phyloP scores from a whole-genome alignment of 2,888 invertebrate genomes.

The Dysmachus trigonus region DNA sequence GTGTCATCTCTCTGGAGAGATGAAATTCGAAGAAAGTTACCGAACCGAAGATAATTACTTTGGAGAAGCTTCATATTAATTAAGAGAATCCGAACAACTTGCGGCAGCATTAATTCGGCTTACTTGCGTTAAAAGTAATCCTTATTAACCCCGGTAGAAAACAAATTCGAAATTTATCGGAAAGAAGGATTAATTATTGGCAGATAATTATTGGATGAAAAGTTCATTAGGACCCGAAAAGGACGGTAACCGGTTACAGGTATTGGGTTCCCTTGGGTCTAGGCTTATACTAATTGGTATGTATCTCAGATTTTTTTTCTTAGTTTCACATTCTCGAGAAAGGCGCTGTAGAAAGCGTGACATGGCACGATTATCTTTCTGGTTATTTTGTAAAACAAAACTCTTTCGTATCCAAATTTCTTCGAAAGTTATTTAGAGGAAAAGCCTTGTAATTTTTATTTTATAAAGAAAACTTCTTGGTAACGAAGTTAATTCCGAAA shows the following conservation, averaged over 20 bases:
- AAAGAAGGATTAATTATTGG: slow-evolving; percentile 17
- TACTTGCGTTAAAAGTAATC: neutral
- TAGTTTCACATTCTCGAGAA: neutral
- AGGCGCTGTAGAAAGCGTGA: neutral
- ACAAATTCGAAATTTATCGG: neutral
- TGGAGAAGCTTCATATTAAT: neutral
- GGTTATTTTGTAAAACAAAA: neutral
- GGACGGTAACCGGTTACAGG: neutral
- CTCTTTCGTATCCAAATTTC: neutral
- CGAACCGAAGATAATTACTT: neutral
- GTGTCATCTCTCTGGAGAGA: neutral
- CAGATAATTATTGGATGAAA: neutral
- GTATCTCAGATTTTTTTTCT: neutral
- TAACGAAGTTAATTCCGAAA: neutral
- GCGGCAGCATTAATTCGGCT: neutral
- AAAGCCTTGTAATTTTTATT: neutral
- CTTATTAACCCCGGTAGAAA: neutral
- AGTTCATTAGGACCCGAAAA: neutral
- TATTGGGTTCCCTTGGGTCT: neutral
- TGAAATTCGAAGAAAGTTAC: neutral
- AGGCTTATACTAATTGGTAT: neutral
- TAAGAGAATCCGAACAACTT: neutral
- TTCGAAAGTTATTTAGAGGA: neutral
- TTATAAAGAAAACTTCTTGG: neutral
- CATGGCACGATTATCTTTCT: neutral